phyloP scores from a whole-genome alignment of 2,888 invertebrate genomes.

The Trichogramma dendrolimi region DNA sequence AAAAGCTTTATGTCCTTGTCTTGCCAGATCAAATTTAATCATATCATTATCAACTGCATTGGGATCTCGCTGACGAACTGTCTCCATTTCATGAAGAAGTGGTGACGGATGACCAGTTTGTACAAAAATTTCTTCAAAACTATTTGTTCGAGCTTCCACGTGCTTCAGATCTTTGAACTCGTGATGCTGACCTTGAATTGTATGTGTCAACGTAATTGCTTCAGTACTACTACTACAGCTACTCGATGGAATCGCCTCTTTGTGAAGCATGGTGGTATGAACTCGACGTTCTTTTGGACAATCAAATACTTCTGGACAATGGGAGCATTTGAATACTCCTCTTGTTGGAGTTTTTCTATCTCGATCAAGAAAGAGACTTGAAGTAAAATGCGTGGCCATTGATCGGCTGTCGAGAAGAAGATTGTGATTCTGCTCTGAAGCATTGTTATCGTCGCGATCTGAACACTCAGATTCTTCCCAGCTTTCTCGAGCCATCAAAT shows the following conservation, averaged over 20 bases:
- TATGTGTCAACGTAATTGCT: slow-evolving; percentile 17
- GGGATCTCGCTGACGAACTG: no score
- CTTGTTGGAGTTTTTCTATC: slow-evolving; percentile 51
- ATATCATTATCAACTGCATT: no score
- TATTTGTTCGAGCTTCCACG: slow-evolving; percentile 46
- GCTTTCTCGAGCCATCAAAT: slow-evolving; percentile 65
- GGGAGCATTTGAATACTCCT: slow-evolving; percentile 57
- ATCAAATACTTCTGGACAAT: slow-evolving; percentile 59
- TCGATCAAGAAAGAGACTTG: slow-evolving; percentile 47
- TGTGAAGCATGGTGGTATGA: slow-evolving; percentile 59
- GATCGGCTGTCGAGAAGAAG: slow-evolving; percentile 49
- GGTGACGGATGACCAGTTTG: slow-evolving; percentile 24
- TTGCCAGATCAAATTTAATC: no score
- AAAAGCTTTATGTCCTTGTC: no score
- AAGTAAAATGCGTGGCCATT: slow-evolving; percentile 49
- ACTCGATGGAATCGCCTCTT: slow-evolving; percentile 49
- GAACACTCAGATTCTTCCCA: slow-evolving; percentile 69
- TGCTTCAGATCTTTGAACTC: slow-evolving; percentile 49
- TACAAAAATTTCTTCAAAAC: slow-evolving; percentile 49
- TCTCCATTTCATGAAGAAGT: no score
- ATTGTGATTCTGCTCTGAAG: slow-evolving; percentile 28
- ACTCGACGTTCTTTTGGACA: slow-evolving; percentile 63
- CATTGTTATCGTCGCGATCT: slow-evolving; percentile 52
- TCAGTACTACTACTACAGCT: slow-evolving; percentile 38
- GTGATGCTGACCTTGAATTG: slow-evolving; percentile 9